A percentile compares a stretch with the other conserved stretches of the same genome.
Evolutionary conservation across 2,797 vertebrate genomes (phyloP).

Genomic region (Cryptoblepharus egeriae): DNA sequence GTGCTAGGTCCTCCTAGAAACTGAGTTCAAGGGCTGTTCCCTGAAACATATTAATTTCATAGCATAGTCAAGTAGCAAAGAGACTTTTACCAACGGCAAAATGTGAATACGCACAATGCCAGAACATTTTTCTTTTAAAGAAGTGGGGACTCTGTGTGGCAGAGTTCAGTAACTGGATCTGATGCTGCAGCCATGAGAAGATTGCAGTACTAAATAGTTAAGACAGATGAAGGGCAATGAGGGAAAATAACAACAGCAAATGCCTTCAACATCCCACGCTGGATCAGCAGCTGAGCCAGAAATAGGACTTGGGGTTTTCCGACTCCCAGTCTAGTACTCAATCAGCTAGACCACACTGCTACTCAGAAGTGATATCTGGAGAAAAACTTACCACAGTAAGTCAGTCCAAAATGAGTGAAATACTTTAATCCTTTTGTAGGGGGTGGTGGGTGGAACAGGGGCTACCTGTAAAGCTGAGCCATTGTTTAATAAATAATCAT

Average conservation of each 20-base stretch:
- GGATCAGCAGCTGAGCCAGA: slow-evolving; percentile 34
- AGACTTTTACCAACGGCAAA: too few relatives aligned
- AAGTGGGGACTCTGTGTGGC: neutral
- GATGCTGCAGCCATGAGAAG: neutral
- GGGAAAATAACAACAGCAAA: neutral
- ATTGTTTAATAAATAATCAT: slow-evolving; percentile 68
- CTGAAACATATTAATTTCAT: too few relatives aligned
- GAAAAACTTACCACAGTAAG: slow-evolving; percentile 56
- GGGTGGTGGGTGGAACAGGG: slow-evolving; percentile 30
- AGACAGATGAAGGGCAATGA: slow-evolving; percentile 8
- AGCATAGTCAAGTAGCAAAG: too few relatives aligned
- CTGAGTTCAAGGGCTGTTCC: too few relatives aligned
- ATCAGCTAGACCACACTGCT: slow-evolving; percentile 20
- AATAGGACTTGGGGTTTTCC: slow-evolving; percentile 18
- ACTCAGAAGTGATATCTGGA: slow-evolving; percentile 26
- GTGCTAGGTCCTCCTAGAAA: too few relatives aligned
- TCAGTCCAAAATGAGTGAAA: slow-evolving; percentile 66
- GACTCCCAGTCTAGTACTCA: slow-evolving; percentile 5
- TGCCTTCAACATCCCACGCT: neutral
- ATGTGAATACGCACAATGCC: neutral
- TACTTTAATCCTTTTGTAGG: slow-evolving; percentile 60
- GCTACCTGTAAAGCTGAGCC: slow-evolving; percentile 52
- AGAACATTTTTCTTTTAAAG: neutral
- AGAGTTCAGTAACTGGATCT: neutral
- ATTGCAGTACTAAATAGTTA: slow-evolving; percentile 19